Evolutionary conservation across 2,888 invertebrate species (phyloP).

Genomic region (Altica lythri): DNA sequence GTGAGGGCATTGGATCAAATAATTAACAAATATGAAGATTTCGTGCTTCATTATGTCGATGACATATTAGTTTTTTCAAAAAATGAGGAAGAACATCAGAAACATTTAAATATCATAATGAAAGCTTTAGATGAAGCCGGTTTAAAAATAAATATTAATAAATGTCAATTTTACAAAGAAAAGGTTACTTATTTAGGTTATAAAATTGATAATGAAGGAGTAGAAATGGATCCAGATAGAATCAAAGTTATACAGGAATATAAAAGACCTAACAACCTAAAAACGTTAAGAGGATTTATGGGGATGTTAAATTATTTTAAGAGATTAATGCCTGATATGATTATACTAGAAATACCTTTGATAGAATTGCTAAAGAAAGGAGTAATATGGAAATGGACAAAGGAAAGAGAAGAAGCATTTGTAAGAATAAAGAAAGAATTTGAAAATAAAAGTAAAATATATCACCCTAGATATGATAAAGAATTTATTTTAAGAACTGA

Average conservation of each 20-base stretch:
- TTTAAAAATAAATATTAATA: no score
- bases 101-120: no score
- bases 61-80: no score
- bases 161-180: neutral
- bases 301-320: conserved; percentile 31
- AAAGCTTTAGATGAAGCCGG: no score
- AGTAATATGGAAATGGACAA: no score
- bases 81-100: no score
- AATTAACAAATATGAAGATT: no score
- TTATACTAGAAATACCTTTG: no score
- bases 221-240: conserved; percentile 39
- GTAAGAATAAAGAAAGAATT: conserved; percentile 5
- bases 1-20: no score
- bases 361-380: conserved; percentile 7
- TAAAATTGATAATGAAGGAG: conserved; percentile 28
- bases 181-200: neutral
- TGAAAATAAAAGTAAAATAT: neutral
- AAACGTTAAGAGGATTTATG: conserved; percentile 44
- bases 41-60: no score
- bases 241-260: conserved; percentile 38
- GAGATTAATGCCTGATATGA: conserved; percentile 5
- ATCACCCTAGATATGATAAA: conserved; percentile 13
- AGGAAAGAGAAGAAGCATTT: no score
- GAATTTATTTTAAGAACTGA: conserved; percentile 15
- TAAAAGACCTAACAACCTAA: conserved; percentile 38